phyloP scores from a whole-genome alignment of 2,113 vertebrate genomes.

The Takifugu flavidus region DNA sequence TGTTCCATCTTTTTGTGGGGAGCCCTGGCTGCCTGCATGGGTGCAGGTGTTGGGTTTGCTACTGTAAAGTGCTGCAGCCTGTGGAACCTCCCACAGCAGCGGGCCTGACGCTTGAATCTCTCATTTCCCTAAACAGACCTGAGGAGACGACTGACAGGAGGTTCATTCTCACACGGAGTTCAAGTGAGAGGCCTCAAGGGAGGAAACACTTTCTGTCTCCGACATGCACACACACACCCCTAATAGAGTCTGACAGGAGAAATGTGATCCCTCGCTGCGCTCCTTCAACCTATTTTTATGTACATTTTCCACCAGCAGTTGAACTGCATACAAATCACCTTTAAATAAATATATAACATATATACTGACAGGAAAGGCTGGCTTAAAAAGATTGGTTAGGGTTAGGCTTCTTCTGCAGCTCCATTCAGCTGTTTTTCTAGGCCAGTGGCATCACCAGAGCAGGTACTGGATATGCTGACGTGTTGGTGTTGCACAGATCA shows the following conservation, averaged over 20 bases:
- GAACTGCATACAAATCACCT: neutral
- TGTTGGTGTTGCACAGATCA: no score
- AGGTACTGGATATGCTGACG: no score
- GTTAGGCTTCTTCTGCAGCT: no score
- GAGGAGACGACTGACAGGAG: conserved; percentile 67
- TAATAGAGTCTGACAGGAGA: conserved; percentile 40
- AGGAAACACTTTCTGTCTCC: conserved; percentile 60
- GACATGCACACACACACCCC: conserved; percentile 35
- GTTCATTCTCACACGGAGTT: conserved; percentile 65
- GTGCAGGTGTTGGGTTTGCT: conserved; percentile 60
- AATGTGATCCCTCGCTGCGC: conserved; percentile 39
- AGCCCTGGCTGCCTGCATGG: conserved; percentile 8
- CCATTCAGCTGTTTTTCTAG: no score
- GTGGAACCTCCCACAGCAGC: conserved; percentile 15
- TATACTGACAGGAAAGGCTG: neutral
- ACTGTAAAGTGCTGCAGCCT: conserved; percentile 42
- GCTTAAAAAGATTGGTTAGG: neutral
- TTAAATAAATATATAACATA: neutral
- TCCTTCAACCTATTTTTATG: conserved; percentile 14
- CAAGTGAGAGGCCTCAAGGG: conserved; percentile 64
- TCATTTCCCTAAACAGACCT: conserved; percentile 64
- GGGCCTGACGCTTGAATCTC: conserved; percentile 56
- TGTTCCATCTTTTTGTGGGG: conserved; percentile 46
- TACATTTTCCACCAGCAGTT: neutral
- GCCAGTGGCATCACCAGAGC: no score